These are phyloP conservation scores for Muschampia plurimacula DNA, from an alignment of 2,888 invertebrate genomes.

Conservation along the genomic window DNA sequence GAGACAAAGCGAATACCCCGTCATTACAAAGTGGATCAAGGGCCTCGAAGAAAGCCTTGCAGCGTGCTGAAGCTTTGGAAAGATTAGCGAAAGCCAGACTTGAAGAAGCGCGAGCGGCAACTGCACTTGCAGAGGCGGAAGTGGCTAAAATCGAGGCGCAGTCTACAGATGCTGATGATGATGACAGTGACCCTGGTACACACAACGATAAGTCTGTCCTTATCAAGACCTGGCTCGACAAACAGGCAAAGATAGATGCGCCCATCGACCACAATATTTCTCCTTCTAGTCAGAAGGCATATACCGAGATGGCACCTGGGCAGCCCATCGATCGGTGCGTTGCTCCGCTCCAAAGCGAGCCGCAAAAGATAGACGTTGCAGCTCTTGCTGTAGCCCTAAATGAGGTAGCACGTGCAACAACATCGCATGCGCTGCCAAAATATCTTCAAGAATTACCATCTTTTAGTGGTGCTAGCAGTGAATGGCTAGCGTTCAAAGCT, in stretches of 20 bases:
- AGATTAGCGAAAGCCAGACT: not conserved
- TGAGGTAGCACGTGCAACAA: not conserved
- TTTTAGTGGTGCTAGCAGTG: not conserved
- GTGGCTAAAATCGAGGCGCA: not conserved
- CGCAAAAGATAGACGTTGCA: slow-evolving; percentile 1
- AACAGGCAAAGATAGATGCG: not conserved
- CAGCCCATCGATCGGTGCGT: slow-evolving; percentile 1
- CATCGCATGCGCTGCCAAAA: not conserved
- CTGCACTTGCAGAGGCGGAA: not conserved
- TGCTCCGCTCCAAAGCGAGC: not conserved
- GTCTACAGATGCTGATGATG: not conserved
- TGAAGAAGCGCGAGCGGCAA: not conserved
- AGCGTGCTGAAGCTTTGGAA: not conserved
- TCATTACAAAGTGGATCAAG: not conserved
- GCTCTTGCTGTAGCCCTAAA: not conserved
- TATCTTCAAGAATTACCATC: slow-evolving; percentile 3
- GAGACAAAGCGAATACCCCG: not conserved
- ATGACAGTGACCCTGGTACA: not conserved
- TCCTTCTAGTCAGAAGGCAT: not conserved
- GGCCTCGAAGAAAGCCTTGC: not conserved
- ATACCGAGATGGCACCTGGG: slow-evolving; percentile 11
- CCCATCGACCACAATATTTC: not conserved
- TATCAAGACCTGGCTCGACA: not conserved
- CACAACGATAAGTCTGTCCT: not conserved
- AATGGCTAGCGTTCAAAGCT: slow-evolving; percentile 6